Conservation (phyloP, 1,140 invertebrate species). For the Gryllus bimaculatus region DNA sequence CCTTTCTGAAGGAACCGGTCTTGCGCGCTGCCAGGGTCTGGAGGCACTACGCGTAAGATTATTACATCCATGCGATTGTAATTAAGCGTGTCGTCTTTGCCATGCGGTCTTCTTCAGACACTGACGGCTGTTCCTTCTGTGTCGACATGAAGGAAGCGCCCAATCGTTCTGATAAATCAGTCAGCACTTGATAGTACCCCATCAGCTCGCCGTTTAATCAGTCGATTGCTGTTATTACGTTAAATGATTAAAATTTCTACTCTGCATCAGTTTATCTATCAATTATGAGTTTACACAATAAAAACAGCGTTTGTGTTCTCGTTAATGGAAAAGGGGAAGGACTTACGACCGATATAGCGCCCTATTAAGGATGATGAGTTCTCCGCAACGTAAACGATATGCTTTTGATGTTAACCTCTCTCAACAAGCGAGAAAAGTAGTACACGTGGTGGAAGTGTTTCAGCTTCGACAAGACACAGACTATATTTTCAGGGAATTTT, state of each 20-base stretch:
- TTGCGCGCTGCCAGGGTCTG: not conserved
- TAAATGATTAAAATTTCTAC: not conserved
- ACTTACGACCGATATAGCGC: not conserved
- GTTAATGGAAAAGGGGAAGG: not conserved
- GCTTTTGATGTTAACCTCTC: too few species aligned
- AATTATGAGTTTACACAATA: not conserved
- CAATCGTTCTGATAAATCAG: not conserved
- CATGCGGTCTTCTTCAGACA: not conserved
- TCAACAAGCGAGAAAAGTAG: too few species aligned
- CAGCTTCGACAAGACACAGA: too few species aligned
- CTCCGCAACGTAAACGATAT: not conserved
- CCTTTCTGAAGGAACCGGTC: not conserved
- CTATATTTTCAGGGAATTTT: too few species aligned
- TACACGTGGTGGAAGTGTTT: too few species aligned
- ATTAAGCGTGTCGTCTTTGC: not conserved
- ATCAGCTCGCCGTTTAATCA: not conserved
- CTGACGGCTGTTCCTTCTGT: not conserved
- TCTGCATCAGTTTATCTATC: not conserved
- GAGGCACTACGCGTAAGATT: not conserved
- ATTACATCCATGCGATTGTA: not conserved
- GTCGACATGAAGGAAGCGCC: not conserved
- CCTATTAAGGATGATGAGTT: not conserved
- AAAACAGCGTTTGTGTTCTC: not conserved
- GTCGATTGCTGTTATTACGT: not conserved
- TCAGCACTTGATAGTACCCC: not conserved